Base-by-base conservation (phyloP, 2,888 invertebrate species). In the Machimus atricapillus region DNA sequence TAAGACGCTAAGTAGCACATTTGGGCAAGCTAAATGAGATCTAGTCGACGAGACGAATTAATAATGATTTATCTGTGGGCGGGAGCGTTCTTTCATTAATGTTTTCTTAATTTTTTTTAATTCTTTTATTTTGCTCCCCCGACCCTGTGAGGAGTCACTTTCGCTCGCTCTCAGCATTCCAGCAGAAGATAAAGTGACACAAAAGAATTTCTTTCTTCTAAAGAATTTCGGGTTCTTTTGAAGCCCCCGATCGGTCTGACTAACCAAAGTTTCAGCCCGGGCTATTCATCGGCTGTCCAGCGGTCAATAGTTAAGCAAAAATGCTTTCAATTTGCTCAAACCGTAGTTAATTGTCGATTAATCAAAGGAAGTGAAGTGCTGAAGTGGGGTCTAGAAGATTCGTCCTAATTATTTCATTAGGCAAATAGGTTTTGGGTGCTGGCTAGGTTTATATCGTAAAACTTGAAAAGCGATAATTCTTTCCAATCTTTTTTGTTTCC, bases 271-370 rank as follows among this genome's bases (percentile, higher is more conserved):
- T 52, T 16, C 52, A 19, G n/a, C 7, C n/a, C 52, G 66, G 6
- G 23, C 19, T 9, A 66, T 66, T 66, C 66, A 66, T 66, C 27
- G 19, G 9, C 27, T 66, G 66, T 19, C 19, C 8, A 9, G 8
- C 14, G 66, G 66, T 78, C 46, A 78, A 78, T 78, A 43, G 43
- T 46, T 37, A 14, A 19, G 43, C 78, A 27, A 78, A 78, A 78
- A 78, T 78, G 78, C 43, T 78, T 78, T 78, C 78, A 78, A 78
- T 78, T 78, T 78, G 78, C 23, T 43, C 78, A 78, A 78, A 78
- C 40, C 78, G 43, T 78, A 14, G 78, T 78, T 78, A 78, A 78
- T 78, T 78, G 78, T 78, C 78, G 40, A 78, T 78, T 78, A 78
- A 78, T 78, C 78, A 78, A 78, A 40, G 37, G 78, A 43, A 78